Percentiles rank a stretch among this genome's conserved stretches.
These are phyloP conservation scores for Alsophila aescularia DNA, from an alignment of 2,888 invertebrate genomes.

Conservation along the genomic window DNA sequence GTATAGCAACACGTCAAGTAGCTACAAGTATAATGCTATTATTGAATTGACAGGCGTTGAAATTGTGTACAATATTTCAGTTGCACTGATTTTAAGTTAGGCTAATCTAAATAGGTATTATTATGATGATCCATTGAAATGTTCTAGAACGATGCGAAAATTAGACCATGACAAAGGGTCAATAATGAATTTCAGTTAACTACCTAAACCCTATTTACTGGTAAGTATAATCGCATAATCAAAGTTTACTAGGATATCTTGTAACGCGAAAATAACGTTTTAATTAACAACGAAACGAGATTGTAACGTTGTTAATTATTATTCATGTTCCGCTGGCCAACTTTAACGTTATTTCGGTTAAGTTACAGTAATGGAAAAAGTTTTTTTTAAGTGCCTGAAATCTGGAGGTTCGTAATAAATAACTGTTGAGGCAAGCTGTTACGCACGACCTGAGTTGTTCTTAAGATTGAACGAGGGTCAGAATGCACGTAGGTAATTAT, in stretches of 20 bases:
- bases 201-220: conserved; percentile 5
- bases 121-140: background rate
- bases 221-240: conserved; percentile 25
- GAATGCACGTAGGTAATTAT: conserved; percentile 78
- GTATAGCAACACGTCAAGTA: conserved; percentile 26
- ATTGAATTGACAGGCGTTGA: conserved; percentile 16
- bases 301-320: conserved; percentile 62
- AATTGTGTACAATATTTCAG: background rate
- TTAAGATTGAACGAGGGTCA: conserved; percentile 68
- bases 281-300: conserved; percentile 32
- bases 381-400: conserved; percentile 75
- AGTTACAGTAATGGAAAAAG: conserved; percentile 79
- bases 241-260: conserved; percentile 29
- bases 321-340: conserved; percentile 66
- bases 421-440: conserved; percentile 80
- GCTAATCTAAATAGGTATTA: background rate
- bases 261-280: conserved; percentile 32
- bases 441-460: conserved; percentile 71
- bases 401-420: conserved; percentile 76
- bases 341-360: conserved; percentile 61
- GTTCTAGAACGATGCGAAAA: background rate
- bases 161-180: background rate
- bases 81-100: no score
- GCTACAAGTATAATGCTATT: conserved; percentile 15
- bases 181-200: conserved; percentile 5